Percentiles rank a stretch among this genome's conserved stretches.
These are phyloP conservation scores for Agonum fuliginosum DNA, from an alignment of 2,888 invertebrate species.

Conservation along the genomic window DNA sequence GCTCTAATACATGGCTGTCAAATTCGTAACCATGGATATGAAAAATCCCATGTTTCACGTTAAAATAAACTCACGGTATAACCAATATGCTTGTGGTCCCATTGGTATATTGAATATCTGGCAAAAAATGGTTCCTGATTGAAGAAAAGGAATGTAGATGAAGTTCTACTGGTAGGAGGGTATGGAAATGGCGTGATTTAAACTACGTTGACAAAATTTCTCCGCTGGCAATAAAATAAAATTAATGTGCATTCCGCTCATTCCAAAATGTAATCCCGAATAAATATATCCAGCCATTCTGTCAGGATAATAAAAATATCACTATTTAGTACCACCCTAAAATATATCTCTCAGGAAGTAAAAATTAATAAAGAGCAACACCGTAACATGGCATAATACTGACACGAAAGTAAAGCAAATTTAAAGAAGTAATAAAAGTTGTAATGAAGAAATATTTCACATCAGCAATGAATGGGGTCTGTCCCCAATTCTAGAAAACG, in stretches of 20 bases:
- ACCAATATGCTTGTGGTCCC: no score
- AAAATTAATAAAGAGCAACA: constrained; percentile 47
- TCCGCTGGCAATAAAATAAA: neutral
- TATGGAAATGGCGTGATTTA: no score
- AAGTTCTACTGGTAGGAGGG: no score
- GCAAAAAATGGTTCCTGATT: no score
- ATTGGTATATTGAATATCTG: no score
- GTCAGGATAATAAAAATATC: neutral
- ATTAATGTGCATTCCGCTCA: neutral
- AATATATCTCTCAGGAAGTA: constrained; percentile 7
- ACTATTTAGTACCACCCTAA: neutral
- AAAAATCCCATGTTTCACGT: no score
- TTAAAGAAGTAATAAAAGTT: constrained; percentile 57
- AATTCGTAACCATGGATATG: no score
- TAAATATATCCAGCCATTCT: neutral
- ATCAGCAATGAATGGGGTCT: constrained; percentile 45
- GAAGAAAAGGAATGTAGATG: no score
- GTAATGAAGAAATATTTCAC: constrained; percentile 60
- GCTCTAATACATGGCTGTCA: no score
- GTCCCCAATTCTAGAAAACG: neutral
- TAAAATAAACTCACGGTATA: no score
- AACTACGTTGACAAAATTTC: no score
- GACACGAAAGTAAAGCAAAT: constrained; percentile 46
- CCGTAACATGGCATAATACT: neutral
- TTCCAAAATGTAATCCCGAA: neutral